These are phyloP conservation scores for Menidia beryllina DNA, from an alignment of 2,113 vertebrate species.

Conservation along the genomic window DNA sequence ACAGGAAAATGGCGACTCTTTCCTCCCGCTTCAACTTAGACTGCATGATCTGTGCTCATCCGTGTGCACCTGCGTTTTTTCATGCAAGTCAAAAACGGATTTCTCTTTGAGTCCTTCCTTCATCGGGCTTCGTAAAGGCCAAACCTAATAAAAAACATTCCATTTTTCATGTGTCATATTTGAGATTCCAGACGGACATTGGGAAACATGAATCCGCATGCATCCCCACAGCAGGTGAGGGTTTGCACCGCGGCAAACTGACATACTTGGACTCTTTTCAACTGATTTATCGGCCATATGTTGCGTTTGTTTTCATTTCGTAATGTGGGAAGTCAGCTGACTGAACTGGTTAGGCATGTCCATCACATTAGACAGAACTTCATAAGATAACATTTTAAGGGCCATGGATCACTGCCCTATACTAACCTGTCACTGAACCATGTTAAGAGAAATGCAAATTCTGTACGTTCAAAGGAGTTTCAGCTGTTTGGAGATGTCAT, in stretches of 20 bases:
- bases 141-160: not conserved
- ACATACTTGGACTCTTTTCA: not conserved
- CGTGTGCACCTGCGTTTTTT: not conserved
- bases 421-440: conserved; percentile 11
- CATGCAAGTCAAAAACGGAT: not conserved
- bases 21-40: conserved; percentile 31
- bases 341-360: conserved; percentile 27
- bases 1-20: conserved; percentile 57
- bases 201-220: not conserved
- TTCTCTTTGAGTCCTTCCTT: conserved; percentile 6
- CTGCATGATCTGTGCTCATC: not conserved
- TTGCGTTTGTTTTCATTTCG: conserved; percentile 27
- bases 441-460: not conserved
- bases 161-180: conserved; percentile 18
- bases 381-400: not conserved
- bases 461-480: not conserved
- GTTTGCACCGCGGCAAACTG: not conserved
- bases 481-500: not conserved
- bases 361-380: conserved; percentile 20
- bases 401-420: not conserved
- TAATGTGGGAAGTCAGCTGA: conserved; percentile 48
- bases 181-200: not conserved
- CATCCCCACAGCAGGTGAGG: not conserved
- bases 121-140: not conserved
- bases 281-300: too few species aligned